A percentile compares a stretch with the other conserved stretches of the same genome.
These are phyloP conservation scores for Zapornia atra DNA, from an alignment of 2,113 vertebrate genomes.

Conservation along the genomic window DNA sequence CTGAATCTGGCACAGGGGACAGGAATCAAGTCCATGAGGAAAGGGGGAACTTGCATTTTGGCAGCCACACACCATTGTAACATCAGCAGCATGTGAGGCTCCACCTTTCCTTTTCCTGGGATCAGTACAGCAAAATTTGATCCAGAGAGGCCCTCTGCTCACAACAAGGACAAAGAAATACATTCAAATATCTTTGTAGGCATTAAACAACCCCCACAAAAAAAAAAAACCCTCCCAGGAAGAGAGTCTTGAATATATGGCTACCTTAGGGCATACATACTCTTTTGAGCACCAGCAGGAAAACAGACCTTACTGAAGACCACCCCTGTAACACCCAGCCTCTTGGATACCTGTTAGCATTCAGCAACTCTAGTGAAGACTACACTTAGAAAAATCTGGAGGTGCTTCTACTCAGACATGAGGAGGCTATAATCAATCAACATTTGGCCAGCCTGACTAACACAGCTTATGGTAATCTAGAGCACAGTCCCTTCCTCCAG, in stretches of 20 bases:
- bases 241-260: not conserved
- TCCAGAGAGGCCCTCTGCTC: fast-evolving
- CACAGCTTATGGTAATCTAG: not conserved
- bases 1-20: not conserved
- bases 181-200: not conserved
- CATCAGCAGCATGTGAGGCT: not conserved
- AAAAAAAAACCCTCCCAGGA: not conserved
- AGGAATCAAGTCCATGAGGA: not conserved
- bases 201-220: not conserved
- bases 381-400: not conserved
- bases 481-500: not conserved
- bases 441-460: not conserved
- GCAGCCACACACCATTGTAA: not conserved
- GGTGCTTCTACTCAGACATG: not conserved
- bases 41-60: not conserved
- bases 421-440: not conserved
- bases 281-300: not conserved
- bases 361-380: not conserved
- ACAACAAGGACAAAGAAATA: not conserved
- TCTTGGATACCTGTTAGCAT: not conserved
- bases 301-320: not conserved
- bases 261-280: not conserved
- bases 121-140: not conserved
- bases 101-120: not conserved
- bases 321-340: not conserved